Base-by-base conservation (phyloP, 2,888 invertebrate genomes). In the Agriopis aurantiaria region DNA sequence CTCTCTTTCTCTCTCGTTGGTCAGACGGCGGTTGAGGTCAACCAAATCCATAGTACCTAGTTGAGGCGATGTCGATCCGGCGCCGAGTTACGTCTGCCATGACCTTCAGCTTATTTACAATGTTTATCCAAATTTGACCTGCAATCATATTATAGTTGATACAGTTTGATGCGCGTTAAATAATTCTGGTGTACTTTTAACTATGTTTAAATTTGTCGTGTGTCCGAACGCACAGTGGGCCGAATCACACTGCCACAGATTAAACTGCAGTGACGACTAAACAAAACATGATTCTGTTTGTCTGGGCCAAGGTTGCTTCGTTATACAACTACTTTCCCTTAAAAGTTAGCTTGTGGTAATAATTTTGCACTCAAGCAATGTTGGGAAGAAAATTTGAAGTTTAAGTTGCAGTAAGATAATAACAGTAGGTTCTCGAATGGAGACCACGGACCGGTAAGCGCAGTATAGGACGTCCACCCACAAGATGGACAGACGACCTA, bases 251-350 rank as follows among this genome's bases (percentile, higher is more conserved):
- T 68, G 56, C 70, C 62, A 72, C 71, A 71, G 61, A 49, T 23
- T 46, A 46, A 23, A 8, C 12, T 33, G 58, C 12, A 58, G 58
- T 58, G 8, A 23, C n/a, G 8, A 12, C 46, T n/a, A 8, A 64
- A 57, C 56, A 61, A 69, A 74, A 74, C 62, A 63, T 62, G 46
- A 62, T 53, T 69, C 57, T 60, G 55, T 60, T 69, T 43, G 62
- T 61, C 56, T 69, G 69, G 75, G 75, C 61, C 77, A 75, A 78
- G 77, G 77, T 61, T 58, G 66, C 51, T 61, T 8, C 33, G 56
- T 68, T 52, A 51, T 53, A 56, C 49, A 49, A 46, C 61, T 72
- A 70, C 71, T 73, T 75, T 74, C 73, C 74, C 73, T 65, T 63
- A 62, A 61, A 61, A 62, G 51, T 56, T 65, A 45, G 14, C 53